Evolutionary conservation across 2,797 vertebrate genomes (phyloP).

Genomic region (Coregonus ussuriensis): DNA sequence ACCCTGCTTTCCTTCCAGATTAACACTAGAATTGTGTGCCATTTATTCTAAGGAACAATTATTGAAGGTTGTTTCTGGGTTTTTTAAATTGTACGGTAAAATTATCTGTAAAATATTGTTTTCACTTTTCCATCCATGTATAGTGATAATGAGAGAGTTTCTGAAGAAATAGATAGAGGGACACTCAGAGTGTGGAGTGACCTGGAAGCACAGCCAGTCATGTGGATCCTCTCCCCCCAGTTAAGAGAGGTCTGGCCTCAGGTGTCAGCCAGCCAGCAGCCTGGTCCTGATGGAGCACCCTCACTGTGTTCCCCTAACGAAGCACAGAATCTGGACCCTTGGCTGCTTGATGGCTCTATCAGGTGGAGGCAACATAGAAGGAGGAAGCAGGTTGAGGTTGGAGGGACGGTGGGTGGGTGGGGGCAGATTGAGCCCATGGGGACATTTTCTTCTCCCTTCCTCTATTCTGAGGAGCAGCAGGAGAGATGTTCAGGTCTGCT

Average conservation of each 20-base stretch:
- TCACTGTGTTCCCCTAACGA: conserved; percentile 8
- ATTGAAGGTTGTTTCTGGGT: neutral
- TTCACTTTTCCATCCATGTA: neutral
- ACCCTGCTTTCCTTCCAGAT: conserved; percentile 9
- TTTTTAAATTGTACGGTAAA: no score
- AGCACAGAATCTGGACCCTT: conserved; percentile 40
- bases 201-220: neutral
- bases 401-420: conserved; percentile 27
- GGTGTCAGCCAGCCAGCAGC: conserved; percentile 25
- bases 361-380: conserved; percentile 32
- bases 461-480: conserved; percentile 61
- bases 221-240: no score
- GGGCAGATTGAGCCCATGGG: conserved; percentile 53
- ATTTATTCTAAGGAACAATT: neutral
- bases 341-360: conserved; percentile 63
- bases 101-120: no score
- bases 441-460: conserved; percentile 33
- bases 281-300: conserved; percentile 46
- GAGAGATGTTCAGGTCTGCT: conserved; percentile 33
- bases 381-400: conserved; percentile 27
- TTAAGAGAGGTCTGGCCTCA: conserved; percentile 6
- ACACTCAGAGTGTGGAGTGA: neutral
- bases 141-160: neutral
- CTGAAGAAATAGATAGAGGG: neutral
- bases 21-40: neutral